Evolutionary conservation across 2,797 vertebrate species (phyloP).

Genomic region (Pangasius djambal): DNA sequence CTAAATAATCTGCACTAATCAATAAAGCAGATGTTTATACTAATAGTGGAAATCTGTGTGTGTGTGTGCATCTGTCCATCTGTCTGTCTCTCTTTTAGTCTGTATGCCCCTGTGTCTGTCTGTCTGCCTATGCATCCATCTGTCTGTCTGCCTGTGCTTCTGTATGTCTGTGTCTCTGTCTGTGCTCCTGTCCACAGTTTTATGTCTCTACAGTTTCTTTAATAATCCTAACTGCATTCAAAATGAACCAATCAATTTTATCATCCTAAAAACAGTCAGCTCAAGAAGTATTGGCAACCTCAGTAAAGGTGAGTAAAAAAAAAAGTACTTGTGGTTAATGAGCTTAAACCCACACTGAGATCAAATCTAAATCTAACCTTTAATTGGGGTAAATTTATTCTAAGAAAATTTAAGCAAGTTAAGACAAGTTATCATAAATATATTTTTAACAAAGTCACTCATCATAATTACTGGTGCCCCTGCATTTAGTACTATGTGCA

Average conservation of each 20-base stretch:
- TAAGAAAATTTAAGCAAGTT: background rate
- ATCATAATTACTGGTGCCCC: background rate
- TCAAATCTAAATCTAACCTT: background rate
- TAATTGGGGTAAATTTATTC: background rate
- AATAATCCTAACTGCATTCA: background rate
- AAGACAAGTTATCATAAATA: background rate
- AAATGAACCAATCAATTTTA: background rate
- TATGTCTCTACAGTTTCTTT: background rate
- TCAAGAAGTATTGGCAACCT: background rate
- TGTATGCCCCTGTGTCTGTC: background rate
- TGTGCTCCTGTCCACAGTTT: background rate
- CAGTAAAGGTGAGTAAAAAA: background rate
- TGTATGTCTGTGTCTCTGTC: background rate
- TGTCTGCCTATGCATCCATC: background rate
- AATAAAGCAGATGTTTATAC: conserved; percentile 1
- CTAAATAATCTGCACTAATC: background rate
- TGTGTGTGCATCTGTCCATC: background rate
- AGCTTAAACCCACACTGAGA: background rate
- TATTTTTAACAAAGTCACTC: background rate
- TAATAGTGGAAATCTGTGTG: background rate
- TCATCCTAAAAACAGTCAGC: background rate
- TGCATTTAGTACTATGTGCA: background rate
- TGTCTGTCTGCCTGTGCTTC: too few relatives aligned
- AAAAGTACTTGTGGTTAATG: background rate
- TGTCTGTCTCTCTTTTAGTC: background rate